These are phyloP conservation scores for Polyploca ridens DNA, from an alignment of 2,888 invertebrate genomes.

Conservation along the genomic window DNA sequence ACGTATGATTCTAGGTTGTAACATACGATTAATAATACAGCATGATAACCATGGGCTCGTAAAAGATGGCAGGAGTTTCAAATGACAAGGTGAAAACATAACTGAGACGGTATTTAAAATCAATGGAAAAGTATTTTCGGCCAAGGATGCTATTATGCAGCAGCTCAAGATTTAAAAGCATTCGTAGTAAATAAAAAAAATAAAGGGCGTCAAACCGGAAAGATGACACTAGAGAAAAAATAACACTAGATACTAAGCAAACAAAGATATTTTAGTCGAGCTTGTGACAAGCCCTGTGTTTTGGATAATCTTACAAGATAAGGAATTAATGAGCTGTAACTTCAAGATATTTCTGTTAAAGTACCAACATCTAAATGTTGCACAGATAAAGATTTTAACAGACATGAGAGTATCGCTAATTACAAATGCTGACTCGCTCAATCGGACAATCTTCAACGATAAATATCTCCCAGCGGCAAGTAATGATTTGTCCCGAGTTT, in stretches of 20 bases:
- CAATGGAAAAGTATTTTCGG: background rate
- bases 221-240: slow-evolving; percentile 3
- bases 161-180: slow-evolving; percentile 2
- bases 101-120: background rate
- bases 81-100: background rate
- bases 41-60: background rate
- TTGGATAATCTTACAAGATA: background rate
- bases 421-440: slow-evolving; percentile 53
- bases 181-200: slow-evolving; percentile 1
- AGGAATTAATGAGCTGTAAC: background rate
- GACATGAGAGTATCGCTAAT: slow-evolving; percentile 63
- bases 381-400: slow-evolving; percentile 38
- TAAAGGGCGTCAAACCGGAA: slow-evolving; percentile 1
- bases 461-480: slow-evolving; percentile 23
- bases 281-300: background rate
- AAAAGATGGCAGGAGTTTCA: background rate
- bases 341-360: background rate
- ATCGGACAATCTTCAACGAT: slow-evolving; percentile 34
- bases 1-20: background rate
- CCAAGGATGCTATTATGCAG: background rate
- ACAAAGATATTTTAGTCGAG: background rate
- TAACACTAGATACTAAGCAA: background rate
- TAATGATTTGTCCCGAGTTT: slow-evolving; percentile 1
- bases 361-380: slow-evolving; percentile 26
- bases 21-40: slow-evolving; percentile 2